Conservation (phyloP, 30 jellyfish, hydroid and myxozoan species). For the Hydractinia symbiolongicarpus region DNA sequence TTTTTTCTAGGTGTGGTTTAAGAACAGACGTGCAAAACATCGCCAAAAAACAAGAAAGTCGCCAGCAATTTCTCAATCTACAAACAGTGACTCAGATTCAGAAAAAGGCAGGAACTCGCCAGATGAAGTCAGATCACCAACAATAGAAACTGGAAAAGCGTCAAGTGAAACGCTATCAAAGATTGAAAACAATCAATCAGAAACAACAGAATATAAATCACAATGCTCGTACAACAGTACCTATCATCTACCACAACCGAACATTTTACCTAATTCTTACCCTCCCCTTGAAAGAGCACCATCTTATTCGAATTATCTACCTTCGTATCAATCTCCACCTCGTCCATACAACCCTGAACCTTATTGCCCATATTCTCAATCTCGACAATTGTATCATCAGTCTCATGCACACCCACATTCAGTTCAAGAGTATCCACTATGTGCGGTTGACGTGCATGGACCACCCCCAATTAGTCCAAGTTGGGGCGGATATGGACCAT, state of each 20-base stretch:
- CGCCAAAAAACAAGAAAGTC: slow-evolving; percentile 62
- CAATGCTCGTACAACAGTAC: slow-evolving; percentile 5
- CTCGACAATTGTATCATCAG: background rate
- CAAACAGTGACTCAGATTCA: slow-evolving; percentile 6
- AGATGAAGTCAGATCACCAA: background rate
- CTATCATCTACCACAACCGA: background rate
- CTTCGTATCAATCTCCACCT: slow-evolving; percentile 16
- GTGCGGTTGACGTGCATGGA: slow-evolving; percentile 5
- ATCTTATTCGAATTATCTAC: background rate
- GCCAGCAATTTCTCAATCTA: background rate
- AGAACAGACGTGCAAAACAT: slow-evolving; percentile 89
- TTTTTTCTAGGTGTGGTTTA: slow-evolving; percentile 78
- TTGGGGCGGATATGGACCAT: slow-evolving; percentile 12
- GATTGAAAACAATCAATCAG: background rate
- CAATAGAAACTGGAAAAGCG: background rate
- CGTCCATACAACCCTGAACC: slow-evolving; percentile 18
- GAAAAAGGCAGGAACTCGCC: slow-evolving; percentile 6
- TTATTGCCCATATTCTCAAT: background rate
- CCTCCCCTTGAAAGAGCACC: slow-evolving; percentile 12
- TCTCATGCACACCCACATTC: slow-evolving; percentile 2
- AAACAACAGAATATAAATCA: background rate
- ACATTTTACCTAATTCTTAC: background rate
- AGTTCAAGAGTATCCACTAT: background rate
- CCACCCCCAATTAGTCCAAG: slow-evolving; percentile 10
- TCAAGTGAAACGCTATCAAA: background rate